A percentile compares a stretch with the other conserved stretches of the same genome.
phyloP scores from a whole-genome alignment of 2,888 invertebrate species.

The Dolomedes plantarius region DNA sequence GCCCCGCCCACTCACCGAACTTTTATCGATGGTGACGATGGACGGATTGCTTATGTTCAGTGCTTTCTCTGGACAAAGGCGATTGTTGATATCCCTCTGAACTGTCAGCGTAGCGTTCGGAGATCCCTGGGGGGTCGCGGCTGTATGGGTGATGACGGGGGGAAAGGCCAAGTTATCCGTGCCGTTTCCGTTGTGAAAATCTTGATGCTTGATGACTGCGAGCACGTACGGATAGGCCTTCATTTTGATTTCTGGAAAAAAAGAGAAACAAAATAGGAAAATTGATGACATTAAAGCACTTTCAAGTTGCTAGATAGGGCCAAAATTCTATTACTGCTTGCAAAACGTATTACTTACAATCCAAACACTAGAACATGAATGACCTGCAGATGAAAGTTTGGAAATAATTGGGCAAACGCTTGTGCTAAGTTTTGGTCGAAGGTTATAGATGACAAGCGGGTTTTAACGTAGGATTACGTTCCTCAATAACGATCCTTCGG shows the following conservation, averaged over 20 bases:
- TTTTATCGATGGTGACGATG: constrained; percentile 75
- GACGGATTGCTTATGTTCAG: constrained; percentile 77
- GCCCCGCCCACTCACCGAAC: constrained; percentile 74
- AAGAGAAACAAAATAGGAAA: not conserved
- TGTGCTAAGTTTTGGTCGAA: too few relatives aligned
- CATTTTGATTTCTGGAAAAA: constrained; percentile 63
- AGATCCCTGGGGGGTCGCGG: constrained; percentile 99
- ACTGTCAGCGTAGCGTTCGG: constrained; percentile 86
- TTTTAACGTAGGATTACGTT: too few relatives aligned
- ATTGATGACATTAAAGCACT: too few relatives aligned
- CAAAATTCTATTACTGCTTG: too few relatives aligned
- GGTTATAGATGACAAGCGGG: too few relatives aligned
- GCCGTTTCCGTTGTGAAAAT: not conserved
- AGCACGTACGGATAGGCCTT: constrained; percentile 53
- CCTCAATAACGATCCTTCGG: too few relatives aligned
- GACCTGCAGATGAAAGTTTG: too few relatives aligned
- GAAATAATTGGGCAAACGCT: too few relatives aligned
- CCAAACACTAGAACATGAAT: too few relatives aligned
- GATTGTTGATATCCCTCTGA: constrained; percentile 75
- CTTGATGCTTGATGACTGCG: constrained; percentile 38
- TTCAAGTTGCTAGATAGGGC: too few relatives aligned
- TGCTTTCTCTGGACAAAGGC: constrained; percentile 76
- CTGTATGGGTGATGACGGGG: constrained; percentile 93
- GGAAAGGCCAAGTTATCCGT: constrained; percentile 71
- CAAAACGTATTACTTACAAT: too few relatives aligned